Evolutionary conservation across 2,113 vertebrate species (phyloP).

Genomic region (Brachyistius frenatus): DNA sequence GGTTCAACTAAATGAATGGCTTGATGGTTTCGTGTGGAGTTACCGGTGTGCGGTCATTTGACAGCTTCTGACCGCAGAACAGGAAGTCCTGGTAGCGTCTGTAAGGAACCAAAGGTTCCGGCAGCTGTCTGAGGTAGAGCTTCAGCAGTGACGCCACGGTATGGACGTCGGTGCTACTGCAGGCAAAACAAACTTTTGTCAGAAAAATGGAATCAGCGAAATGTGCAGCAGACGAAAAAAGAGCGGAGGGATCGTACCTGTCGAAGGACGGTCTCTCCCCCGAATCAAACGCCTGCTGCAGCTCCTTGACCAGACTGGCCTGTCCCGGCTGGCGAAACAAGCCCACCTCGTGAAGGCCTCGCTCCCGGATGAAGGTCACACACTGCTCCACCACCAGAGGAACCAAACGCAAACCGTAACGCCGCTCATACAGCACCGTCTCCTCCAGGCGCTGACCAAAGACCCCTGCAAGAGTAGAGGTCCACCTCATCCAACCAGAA

Average conservation of each 20-base stretch:
- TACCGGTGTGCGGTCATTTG: conserved; percentile 74
- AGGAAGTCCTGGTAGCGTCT: conserved; percentile 83
- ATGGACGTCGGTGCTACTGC: conserved; percentile 85
- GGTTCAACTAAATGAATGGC: not conserved
- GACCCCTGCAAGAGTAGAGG: conserved; percentile 70
- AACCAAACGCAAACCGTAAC: conserved; percentile 82
- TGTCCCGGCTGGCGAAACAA: conserved; percentile 86
- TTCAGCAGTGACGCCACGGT: conserved; percentile 87
- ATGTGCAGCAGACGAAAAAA: too few species aligned
- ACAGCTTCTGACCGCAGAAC: conserved; percentile 76
- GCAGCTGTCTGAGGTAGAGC: conserved; percentile 86
- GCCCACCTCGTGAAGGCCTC: conserved; percentile 83
- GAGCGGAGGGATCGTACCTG: conserved; percentile 64
- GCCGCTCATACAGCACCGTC: conserved; percentile 83
- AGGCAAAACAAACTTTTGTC: conserved; percentile 15
- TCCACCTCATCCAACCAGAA: too few species aligned
- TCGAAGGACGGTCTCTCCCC: conserved; percentile 85
- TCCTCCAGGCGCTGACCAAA: conserved; percentile 87
- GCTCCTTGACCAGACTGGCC: conserved; percentile 84
- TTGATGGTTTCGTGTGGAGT: not conserved
- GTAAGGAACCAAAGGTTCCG: conserved; percentile 85
- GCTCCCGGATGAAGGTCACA: conserved; percentile 82
- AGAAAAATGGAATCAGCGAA: not conserved
- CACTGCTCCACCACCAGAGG: conserved; percentile 87
- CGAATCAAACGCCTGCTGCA: conserved; percentile 84